Conservation (phyloP, 2,113 vertebrate species). For the Hyaena hyaena region DNA sequence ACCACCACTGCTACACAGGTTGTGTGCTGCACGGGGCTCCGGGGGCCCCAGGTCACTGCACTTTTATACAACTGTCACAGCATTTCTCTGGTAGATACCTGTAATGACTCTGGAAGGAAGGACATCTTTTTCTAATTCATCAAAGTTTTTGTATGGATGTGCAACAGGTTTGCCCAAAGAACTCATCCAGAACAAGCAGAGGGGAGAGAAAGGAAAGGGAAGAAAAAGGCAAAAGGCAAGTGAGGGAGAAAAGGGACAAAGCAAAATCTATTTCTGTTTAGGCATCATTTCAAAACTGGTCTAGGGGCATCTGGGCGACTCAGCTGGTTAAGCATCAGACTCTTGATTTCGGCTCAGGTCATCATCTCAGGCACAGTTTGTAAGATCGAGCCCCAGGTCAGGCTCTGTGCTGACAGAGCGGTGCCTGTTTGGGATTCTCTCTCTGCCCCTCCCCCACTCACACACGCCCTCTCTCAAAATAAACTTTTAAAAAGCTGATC, state of each 20-base stretch:
- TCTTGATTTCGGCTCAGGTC: too few relatives aligned
- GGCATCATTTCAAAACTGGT: background rate
- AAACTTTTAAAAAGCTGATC: too few relatives aligned
- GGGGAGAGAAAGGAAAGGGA: background rate
- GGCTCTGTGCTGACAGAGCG: too few relatives aligned
- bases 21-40: background rate
- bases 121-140: background rate
- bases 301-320: too few relatives aligned
- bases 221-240: background rate
- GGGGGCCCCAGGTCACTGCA: background rate
- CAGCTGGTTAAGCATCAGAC: too few relatives aligned
- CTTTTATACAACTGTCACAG: background rate
- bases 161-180: background rate
- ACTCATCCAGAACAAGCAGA: background rate
- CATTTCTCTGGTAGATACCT: background rate
- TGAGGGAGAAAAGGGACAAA: background rate
- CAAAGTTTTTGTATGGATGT: background rate
- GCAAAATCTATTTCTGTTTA: background rate
- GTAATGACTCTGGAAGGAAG: background rate
- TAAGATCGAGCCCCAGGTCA: too few relatives aligned
- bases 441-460: too few relatives aligned
- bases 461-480: too few relatives aligned
- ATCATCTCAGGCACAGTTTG: too few relatives aligned
- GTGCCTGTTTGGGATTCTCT: too few relatives aligned
- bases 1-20: background rate